phyloP scores from a whole-genome alignment of 2,113 vertebrate species.

The Lophura nycthemera region DNA sequence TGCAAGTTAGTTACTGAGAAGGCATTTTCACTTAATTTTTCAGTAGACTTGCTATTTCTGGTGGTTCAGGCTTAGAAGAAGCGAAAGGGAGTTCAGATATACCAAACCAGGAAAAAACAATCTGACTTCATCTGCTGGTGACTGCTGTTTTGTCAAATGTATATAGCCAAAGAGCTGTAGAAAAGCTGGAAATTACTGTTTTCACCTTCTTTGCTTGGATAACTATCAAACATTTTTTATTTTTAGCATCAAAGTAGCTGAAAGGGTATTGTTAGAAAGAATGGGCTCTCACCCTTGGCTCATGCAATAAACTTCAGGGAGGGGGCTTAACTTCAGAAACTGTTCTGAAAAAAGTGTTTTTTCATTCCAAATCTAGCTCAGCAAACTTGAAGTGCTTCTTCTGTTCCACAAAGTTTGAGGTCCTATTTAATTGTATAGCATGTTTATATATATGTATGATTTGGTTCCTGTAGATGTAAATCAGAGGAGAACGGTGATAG shows the following conservation, averaged over 20 bases:
- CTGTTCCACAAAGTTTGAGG: neutral
- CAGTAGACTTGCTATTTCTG: neutral
- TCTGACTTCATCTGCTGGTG: slow-evolving; percentile 10
- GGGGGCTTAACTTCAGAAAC: slow-evolving; percentile 40
- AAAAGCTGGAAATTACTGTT: slow-evolving; percentile 73
- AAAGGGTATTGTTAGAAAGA: slow-evolving; percentile 72
- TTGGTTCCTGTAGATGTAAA: neutral
- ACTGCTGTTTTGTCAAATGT: slow-evolving; percentile 18
- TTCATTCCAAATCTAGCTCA: slow-evolving; percentile 11
- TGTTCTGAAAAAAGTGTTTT: neutral
- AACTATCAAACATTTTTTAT: slow-evolving; percentile 68
- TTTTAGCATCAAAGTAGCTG: slow-evolving; percentile 75
- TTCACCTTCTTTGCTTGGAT: slow-evolving; percentile 72
- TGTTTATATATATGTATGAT: neutral
- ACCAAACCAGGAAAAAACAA: slow-evolving; percentile 25
- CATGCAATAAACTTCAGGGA: slow-evolving; percentile 31
- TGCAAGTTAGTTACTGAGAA: neutral
- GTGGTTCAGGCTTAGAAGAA: neutral
- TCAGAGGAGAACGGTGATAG: neutral
- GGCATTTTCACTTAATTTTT: neutral
- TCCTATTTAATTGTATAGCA: neutral
- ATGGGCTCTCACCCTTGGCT: slow-evolving; percentile 43
- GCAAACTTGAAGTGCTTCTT: neutral
- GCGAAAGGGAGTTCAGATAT: slow-evolving; percentile 13
- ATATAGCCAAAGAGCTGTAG: slow-evolving; percentile 38